Conservation (phyloP, 1,140 invertebrate species). For the Neuroterus valhalla region DNA sequence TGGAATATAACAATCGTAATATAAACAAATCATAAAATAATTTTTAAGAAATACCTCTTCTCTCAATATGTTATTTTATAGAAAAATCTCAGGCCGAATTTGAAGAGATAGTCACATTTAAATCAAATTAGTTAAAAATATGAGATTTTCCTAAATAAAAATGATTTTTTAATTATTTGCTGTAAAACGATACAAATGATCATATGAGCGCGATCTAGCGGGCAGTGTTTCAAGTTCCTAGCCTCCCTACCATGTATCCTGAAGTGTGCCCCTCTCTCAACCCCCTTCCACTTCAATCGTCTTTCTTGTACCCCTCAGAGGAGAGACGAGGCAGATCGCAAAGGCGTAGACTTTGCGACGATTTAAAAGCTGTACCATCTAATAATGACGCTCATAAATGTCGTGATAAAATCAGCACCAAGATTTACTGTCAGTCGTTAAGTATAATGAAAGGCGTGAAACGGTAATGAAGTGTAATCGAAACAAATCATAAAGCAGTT, state of each 20-base stretch:
- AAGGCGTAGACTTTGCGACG: conserved; percentile 73
- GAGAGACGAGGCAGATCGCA: conserved; percentile 62
- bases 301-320: conserved; percentile 35
- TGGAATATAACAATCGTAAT: too few relatives aligned
- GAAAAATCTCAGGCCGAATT: too few relatives aligned
- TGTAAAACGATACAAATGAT: conserved; percentile 17
- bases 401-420: conserved; percentile 73
- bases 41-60: too few relatives aligned
- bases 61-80: too few relatives aligned
- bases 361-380: conserved; percentile 66
- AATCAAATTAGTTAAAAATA: too few relatives aligned
- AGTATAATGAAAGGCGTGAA: conserved; percentile 66
- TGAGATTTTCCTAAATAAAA: neutral
- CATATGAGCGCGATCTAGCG: conserved; percentile 67
- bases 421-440: conserved; percentile 71
- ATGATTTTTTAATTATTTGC: conserved; percentile 11
- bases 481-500: conserved; percentile 71
- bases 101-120: too few relatives aligned
- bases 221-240: conserved; percentile 61
- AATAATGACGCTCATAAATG: conserved; percentile 74
- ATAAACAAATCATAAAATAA: too few relatives aligned
- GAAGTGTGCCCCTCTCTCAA: conserved; percentile 46
- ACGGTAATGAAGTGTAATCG: conserved; percentile 73
- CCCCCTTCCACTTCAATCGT: conserved; percentile 45
- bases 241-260: conserved; percentile 61